phyloP scores from a whole-genome alignment of 2,797 vertebrate genomes.

The Sylvilagus floridanus region DNA sequence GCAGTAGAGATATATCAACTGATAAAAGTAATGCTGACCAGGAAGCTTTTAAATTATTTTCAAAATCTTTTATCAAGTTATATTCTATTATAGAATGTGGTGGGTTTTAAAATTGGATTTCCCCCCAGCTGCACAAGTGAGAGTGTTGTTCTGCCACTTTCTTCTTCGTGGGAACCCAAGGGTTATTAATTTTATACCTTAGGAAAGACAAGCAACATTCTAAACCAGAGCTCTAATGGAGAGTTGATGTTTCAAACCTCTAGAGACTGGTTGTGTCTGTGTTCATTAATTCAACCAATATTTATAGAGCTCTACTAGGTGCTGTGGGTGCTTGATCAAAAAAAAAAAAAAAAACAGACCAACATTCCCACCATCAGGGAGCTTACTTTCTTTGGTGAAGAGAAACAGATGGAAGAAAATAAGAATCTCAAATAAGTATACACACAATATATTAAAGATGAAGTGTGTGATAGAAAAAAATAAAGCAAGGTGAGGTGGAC shows the following conservation, averaged over 20 bases:
- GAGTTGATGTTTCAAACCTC: background rate
- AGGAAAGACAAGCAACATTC: background rate
- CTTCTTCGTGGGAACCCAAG: background rate
- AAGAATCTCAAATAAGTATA: background rate
- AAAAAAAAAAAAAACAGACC: background rate
- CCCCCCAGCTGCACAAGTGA: constrained; percentile 60
- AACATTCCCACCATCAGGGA: background rate
- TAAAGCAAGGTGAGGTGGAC: background rate
- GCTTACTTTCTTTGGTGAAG: background rate
- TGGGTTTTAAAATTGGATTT: constrained; percentile 76
- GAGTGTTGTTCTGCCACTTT: background rate
- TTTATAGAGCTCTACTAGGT: background rate
- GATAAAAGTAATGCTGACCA: constrained; percentile 78
- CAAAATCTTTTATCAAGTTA: constrained; percentile 76
- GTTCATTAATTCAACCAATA: background rate
- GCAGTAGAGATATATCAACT: constrained; percentile 55
- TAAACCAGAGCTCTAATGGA: background rate
- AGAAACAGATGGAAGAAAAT: background rate
- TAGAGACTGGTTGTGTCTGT: background rate
- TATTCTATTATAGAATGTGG: constrained; percentile 75
- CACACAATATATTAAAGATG: background rate
- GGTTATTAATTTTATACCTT: constrained; percentile 54
- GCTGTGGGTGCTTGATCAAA: background rate
- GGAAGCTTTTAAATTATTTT: constrained; percentile 79
- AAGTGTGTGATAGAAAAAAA: background rate